Evolutionary conservation across 2,113 vertebrate species (phyloP), one percentile per base, ranked within the genome.

Genomic region (Neolamprologus longior): DNA sequence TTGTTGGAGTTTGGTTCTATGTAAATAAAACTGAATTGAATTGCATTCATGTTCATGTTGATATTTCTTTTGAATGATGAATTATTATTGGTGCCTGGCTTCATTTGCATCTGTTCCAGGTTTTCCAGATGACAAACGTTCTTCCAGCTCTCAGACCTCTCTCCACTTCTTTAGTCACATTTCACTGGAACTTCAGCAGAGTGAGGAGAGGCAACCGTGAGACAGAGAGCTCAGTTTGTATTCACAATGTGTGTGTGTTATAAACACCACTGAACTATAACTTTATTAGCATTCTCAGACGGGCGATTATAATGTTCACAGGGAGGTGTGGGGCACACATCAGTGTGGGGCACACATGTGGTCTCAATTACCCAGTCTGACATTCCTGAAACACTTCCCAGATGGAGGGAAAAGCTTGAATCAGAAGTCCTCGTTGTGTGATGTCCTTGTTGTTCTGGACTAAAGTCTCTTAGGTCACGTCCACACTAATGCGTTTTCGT

Each of bases 401-500:
- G 33, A 66, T 12, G 31, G 33, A 66, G 17, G 31, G 2, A 58
- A 58, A 58, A 71, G n/a, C 12, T 71, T 71, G 35, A 71, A 68
- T 68, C 33, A 71, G 12, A 15, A 42, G 12, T 42, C n/a, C n/a
- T 14, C 12, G 3, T 37, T 14, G 35, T 71, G 28, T 61, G 57
- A 0, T 61, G n/a, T 68, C 19, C n/a, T 21, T 21, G 5, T 14
- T 42, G 37, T 71, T 42, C 37, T 71, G n/a, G 66, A 71, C 37
- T 40, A 14, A 42, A 24, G 63, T 71, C 0, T 58, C 26, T 58
- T 9, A 58, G 26, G 55, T 7, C 28, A 58, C 3, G 14, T 1
- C 14, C 55, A 58, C 1, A 58, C 55, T 9, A 17, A 58, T 31
- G 14, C 55, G 3, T 58, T 58, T 0, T 58, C 0, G 0, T 58